Conservation (phyloP, 2,888 invertebrate genomes). For the Euplexia lucipara region DNA sequence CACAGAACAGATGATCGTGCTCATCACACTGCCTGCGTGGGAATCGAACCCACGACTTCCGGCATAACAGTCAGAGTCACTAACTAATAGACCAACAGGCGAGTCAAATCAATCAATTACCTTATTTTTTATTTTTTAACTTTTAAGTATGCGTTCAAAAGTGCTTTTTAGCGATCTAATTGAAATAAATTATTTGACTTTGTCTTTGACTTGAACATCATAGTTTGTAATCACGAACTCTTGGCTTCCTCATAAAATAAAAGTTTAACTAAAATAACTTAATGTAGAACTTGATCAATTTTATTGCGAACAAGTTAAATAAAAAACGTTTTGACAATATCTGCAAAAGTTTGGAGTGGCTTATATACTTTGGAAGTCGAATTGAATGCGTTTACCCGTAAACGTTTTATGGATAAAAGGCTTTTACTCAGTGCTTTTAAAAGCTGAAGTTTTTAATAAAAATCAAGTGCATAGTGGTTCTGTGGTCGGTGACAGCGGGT, state of each 20-base stretch:
- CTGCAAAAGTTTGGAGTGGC: slow-evolving; percentile 25
- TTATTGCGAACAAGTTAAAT: slow-evolving; percentile 6
- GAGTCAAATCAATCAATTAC: too few relatives aligned
- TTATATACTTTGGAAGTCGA: slow-evolving; percentile 49
- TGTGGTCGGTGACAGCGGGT: slow-evolving; percentile 9
- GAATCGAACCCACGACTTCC: too few relatives aligned
- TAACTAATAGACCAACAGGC: too few relatives aligned
- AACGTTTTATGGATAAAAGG: slow-evolving; percentile 34
- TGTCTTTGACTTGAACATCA: too few relatives aligned
- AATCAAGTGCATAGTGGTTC: slow-evolving; percentile 23
- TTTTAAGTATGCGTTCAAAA: too few relatives aligned
- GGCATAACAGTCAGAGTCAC: too few relatives aligned
- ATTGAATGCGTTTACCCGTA: slow-evolving; percentile 44
- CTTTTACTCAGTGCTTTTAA: slow-evolving; percentile 25
- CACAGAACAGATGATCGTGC: too few relatives aligned
- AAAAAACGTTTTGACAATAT: slow-evolving; percentile 15
- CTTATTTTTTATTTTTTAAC: too few relatives aligned
- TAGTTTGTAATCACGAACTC: slow-evolving; percentile 1
- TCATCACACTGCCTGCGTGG: too few relatives aligned
- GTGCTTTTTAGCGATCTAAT: too few relatives aligned
- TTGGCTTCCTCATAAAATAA: neutral
- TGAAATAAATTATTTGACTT: too few relatives aligned
- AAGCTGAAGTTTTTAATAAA: slow-evolving; percentile 28
- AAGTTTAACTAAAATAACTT: neutral
- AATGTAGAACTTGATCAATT: slow-evolving; percentile 24